Evolutionary conservation across 2,888 invertebrate species (phyloP), one percentile per base, ranked within the genome.

Genomic region (Lasioglossum figueresi): DNA sequence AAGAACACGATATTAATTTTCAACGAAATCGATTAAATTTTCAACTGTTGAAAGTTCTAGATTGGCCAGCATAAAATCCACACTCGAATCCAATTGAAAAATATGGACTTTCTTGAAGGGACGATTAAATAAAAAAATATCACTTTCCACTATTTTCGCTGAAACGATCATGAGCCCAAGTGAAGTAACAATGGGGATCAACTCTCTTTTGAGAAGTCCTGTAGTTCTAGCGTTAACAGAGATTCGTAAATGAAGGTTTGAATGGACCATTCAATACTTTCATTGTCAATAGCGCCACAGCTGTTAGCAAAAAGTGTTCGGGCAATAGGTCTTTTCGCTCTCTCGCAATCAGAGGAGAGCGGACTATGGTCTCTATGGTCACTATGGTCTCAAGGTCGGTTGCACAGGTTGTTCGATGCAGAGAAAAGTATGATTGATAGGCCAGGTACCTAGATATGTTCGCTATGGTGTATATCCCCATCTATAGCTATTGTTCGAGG

Each of bases 371-470:
- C 90, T 90, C 91, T 5, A 40, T 40, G 40, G 40, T 40, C 8
- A 91, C 91, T 90, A 90, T 88, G 91, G 91, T 52, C 90, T 90
- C 91, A 92, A 92, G 92, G 92, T 86, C 91, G 89, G 76, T 88
- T 85, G 86, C 83, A 72, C 89, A 90, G 91, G 91, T 91, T 91
- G 91, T 86, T 85, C 84, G 84, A 82, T 83, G 84, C 86, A 82
- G 83, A 89, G 89, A 86, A 88, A 88, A 90, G 89, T 90, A 88
- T 88, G 90, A 90, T 81, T 88, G 83, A 81, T 80, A 70, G 81
- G 70, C 72, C 73, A 45, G 48, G 73, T 80, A 40, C 8, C 8
- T 40, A 75, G 73, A 80, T 78, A 76, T 73, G 56, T 68, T 76
- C 76, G 80, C 56, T 77, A 83, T 79, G 45, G 73, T 40, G 71